Evolutionary conservation across 2,113 vertebrate genomes (phyloP), one percentile per base, ranked within the genome.

Genomic region (Labeo rohita): DNA sequence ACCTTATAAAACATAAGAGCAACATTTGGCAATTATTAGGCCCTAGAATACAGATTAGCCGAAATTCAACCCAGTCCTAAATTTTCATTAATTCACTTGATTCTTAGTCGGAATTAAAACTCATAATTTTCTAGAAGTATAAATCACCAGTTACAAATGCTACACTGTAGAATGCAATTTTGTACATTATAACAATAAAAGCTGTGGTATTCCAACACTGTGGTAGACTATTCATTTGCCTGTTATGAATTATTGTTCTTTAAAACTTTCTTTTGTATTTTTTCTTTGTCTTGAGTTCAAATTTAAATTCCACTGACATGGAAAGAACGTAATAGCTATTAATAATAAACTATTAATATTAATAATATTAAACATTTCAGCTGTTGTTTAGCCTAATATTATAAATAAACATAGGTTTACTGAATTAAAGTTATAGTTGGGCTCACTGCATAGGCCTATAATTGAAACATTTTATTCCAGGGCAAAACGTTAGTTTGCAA

Each of bases 371-470:
- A 39, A 39, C 39, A 39, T 39, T 39, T 39, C 39, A 39, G 3
- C 39, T 23, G 50, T 74, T 23, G 43, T 73, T 56, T 59, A 6
- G 28, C 28, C 28, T 28, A 28, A 8, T 65, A 77, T 18, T 36
- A 28, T 36, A 8, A 3, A 28, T 8, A 50, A 10, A 11, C 43
- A 10, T 11, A 10, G 5, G 6, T 34, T 65, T n/a, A 45, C 16
- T 23, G 11, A 77, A 52, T 50, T 68, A 66, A 59, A 80, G 77
- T 45, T 56, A 68, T 54, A 34, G 56, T 28, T 61, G 18, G 76
- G 36, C 34, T 50, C 23, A 18, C 3, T 59, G n/a, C 21, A 16
- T 21, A 45, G 49, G 84, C 63, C 76, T 59, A 65, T 12, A 63
- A 28, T 59, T 56, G 16, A 28, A 65, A 61, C 54, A 79, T 34